Evolutionary conservation across 2,797 vertebrate species (phyloP).

Genomic region (Balearica regulorum): DNA sequence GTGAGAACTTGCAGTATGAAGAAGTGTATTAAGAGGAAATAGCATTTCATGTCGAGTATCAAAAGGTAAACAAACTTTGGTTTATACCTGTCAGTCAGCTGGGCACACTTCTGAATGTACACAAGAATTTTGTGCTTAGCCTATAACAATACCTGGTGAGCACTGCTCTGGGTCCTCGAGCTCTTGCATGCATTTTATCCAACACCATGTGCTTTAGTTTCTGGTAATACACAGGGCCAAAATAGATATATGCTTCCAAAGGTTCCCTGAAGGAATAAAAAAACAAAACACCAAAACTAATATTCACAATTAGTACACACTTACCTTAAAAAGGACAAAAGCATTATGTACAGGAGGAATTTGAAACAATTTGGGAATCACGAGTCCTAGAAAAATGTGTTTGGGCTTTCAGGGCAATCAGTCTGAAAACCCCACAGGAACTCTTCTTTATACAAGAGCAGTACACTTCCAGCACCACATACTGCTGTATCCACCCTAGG

Average conservation of each 20-base stretch:
- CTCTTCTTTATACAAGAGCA: background rate
- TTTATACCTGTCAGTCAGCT: background rate
- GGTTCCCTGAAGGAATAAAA: constrained; percentile 82
- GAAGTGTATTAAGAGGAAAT: background rate
- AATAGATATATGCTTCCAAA: constrained; percentile 97
- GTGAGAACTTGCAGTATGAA: background rate
- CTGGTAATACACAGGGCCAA: constrained; percentile 97
- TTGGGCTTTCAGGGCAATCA: background rate
- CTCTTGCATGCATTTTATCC: constrained; percentile 98
- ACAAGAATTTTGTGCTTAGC: background rate
- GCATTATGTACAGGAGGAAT: background rate
- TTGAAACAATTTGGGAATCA: background rate
- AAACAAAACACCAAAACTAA: background rate
- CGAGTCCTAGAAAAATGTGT: background rate
- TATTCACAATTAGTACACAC: background rate
- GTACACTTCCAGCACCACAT: background rate
- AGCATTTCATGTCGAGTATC: background rate
- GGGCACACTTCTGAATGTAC: background rate
- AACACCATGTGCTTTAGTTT: constrained; percentile 99
- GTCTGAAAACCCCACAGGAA: background rate
- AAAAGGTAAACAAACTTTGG: background rate
- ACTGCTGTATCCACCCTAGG: background rate
- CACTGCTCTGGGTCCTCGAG: constrained; percentile 93
- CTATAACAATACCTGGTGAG: constrained; percentile 87
- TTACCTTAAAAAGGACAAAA: background rate